These are phyloP conservation scores for Hirudinaria manillensis DNA, from an alignment of 2,888 invertebrate genomes.

Conservation along the genomic window DNA sequence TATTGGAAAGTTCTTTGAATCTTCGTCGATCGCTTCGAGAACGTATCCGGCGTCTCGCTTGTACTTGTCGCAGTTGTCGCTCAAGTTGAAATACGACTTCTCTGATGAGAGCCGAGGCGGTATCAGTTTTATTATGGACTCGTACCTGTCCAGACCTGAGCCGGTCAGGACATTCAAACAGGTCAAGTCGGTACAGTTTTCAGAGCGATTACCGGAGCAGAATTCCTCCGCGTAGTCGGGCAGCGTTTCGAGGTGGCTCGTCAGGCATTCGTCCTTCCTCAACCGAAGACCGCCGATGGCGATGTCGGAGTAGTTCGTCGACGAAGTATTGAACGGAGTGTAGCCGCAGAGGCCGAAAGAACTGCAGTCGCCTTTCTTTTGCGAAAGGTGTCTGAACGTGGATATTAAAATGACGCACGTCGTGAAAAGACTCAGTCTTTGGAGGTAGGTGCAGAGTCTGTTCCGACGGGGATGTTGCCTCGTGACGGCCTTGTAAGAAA, in stretches of 20 bases:
- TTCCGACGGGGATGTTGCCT: not conserved
- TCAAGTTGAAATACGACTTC: conserved; percentile 23
- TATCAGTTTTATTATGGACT: too few species aligned
- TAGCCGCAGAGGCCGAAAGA: too few species aligned
- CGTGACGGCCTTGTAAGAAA: not conserved
- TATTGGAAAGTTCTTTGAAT: conserved; percentile 45
- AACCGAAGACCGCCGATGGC: not conserved
- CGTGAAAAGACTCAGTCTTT: too few species aligned
- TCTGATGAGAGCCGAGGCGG: not conserved
- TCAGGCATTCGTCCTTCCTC: too few species aligned
- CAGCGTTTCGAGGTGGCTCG: conserved; percentile 8
- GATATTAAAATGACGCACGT: too few species aligned
- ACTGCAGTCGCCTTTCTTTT: too few species aligned
- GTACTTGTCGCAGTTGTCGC: conserved; percentile 35
- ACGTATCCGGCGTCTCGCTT: conserved; percentile 31
- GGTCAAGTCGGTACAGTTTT: not conserved
- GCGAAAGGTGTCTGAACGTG: too few species aligned
- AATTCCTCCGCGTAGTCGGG: not conserved
- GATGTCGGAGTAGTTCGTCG: not conserved
- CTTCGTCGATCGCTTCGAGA: conserved; percentile 32
- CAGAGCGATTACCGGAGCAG: not conserved
- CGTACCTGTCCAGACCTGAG: not conserved
- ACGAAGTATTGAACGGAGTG: too few species aligned
- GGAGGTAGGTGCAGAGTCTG: not conserved
- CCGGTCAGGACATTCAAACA: not conserved